These are phyloP conservation scores for Xylophagus ater DNA, from an alignment of 2,888 invertebrate species.

Conservation along the genomic window DNA sequence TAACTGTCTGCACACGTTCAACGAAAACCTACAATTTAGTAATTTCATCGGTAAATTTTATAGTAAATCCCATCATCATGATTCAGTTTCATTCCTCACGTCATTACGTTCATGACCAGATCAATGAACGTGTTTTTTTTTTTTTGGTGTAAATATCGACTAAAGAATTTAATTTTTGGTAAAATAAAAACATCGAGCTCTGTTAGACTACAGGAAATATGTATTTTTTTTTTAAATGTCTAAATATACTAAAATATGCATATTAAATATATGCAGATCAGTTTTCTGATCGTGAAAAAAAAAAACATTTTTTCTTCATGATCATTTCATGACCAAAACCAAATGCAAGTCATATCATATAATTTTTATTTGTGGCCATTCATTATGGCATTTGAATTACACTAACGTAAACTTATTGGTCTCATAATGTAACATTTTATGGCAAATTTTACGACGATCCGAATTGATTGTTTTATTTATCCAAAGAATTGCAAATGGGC, in stretches of 20 bases:
- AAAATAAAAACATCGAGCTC: too few relatives aligned
- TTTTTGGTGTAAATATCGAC: too few relatives aligned
- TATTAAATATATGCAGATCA: too few relatives aligned
- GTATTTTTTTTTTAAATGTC: too few relatives aligned
- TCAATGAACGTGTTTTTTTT: too few relatives aligned
- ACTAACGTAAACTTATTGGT: constrained; percentile 8
- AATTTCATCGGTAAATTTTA: constrained; percentile 12
- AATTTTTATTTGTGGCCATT: constrained; percentile 8
- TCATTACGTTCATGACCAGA: too few relatives aligned
- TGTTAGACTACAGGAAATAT: too few relatives aligned
- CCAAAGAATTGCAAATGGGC: constrained; percentile 12
- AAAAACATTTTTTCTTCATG: too few relatives aligned
- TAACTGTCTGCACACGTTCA: constrained; percentile 13
- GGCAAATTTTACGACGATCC: constrained; percentile 8
- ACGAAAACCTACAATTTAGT: constrained; percentile 11
- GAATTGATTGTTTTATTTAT: constrained; percentile 15
- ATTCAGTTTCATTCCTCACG: too few relatives aligned
- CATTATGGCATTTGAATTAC: constrained; percentile 9
- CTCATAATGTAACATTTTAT: constrained; percentile 10
- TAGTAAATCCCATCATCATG: constrained; percentile 2
- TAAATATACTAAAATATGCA: too few relatives aligned
- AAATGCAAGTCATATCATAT: constrained; percentile 6
- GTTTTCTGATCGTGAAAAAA: too few relatives aligned
- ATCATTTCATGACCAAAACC: not conserved
- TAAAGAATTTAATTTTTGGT: too few relatives aligned